Conservation (phyloP, 2,888 invertebrate genomes). For the Hemaris fuciformis region DNA sequence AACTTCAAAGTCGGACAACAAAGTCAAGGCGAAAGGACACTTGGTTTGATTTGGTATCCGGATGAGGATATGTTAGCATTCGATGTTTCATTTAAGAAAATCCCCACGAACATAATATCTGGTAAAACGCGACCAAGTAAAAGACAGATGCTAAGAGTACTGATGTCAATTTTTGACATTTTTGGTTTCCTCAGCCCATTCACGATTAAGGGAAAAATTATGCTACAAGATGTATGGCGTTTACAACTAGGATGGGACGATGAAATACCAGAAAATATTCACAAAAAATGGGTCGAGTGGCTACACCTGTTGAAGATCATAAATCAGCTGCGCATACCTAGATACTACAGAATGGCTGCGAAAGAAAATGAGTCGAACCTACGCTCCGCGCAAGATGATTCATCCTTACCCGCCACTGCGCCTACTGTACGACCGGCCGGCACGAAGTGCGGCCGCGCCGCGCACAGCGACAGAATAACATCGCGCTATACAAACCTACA, state of each 20-base stretch:
- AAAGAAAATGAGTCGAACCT: too few relatives aligned
- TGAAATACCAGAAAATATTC: neutral
- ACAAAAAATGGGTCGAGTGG: slow-evolving; percentile 17
- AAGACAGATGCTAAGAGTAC: neutral
- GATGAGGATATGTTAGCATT: slow-evolving; percentile 25
- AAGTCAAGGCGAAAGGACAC: slow-evolving; percentile 22
- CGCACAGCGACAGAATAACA: too few relatives aligned
- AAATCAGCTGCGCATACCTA: slow-evolving; percentile 5
- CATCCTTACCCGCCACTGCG: too few relatives aligned
- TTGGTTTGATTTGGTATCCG: slow-evolving; percentile 31
- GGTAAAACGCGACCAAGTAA: neutral
- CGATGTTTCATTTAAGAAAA: slow-evolving; percentile 24
- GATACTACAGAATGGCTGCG: slow-evolving; percentile 6
- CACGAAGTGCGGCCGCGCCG: too few relatives aligned
- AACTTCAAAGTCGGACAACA: slow-evolving; percentile 24
- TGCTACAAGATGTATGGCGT: slow-evolving; percentile 27
- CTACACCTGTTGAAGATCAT: slow-evolving; percentile 14
- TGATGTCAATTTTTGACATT: slow-evolving; percentile 23
- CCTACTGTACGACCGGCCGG: too few relatives aligned
- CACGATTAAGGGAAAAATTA: slow-evolving; percentile 28
- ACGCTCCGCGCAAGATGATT: too few relatives aligned
- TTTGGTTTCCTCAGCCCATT: too few relatives aligned
- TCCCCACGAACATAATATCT: slow-evolving; percentile 11
- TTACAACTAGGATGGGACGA: slow-evolving; percentile 25
- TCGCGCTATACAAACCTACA: too few relatives aligned